These are phyloP conservation scores for Vultur gryphus DNA, from an alignment of 2,797 vertebrate genomes.

Conservation along the genomic window DNA sequence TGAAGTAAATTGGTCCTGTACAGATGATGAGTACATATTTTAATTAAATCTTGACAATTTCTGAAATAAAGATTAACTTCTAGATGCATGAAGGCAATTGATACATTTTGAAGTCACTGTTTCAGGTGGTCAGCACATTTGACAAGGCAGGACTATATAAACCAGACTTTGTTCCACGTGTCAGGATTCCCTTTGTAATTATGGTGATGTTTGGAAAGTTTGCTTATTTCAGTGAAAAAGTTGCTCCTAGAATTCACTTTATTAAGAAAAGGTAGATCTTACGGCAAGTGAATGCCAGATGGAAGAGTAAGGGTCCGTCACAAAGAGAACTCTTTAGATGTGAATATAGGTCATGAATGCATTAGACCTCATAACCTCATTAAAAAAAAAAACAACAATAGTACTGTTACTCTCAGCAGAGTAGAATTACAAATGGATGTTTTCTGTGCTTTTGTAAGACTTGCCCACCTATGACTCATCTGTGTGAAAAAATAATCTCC, in stretches of 20 bases:
- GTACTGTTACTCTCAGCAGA: neutral
- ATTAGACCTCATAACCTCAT: neutral
- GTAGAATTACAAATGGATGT: neutral
- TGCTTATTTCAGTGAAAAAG: neutral
- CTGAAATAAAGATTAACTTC: neutral
- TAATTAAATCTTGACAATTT: neutral
- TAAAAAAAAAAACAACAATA: neutral
- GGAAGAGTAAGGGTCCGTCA: neutral
- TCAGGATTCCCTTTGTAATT: neutral
- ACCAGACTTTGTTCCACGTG: neutral
- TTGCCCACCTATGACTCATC: slow-evolving; percentile 85
- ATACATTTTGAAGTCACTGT: neutral
- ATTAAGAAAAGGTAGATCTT: neutral
- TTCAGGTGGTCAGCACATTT: neutral
- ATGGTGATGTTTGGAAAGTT: neutral
- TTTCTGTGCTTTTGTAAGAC: slow-evolving; percentile 71
- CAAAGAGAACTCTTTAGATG: neutral
- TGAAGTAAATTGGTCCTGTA: neutral
- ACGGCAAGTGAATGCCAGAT: neutral
- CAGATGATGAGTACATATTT: neutral
- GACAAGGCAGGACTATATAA: neutral
- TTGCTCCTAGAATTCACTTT: neutral
- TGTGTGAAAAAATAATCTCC: slow-evolving; percentile 90
- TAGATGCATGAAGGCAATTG: neutral
- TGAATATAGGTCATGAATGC: neutral